Evolutionary conservation across 2,888 invertebrate genomes (phyloP), one percentile per base, ranked within the genome.

Genomic region (Salpingus planirostris): DNA sequence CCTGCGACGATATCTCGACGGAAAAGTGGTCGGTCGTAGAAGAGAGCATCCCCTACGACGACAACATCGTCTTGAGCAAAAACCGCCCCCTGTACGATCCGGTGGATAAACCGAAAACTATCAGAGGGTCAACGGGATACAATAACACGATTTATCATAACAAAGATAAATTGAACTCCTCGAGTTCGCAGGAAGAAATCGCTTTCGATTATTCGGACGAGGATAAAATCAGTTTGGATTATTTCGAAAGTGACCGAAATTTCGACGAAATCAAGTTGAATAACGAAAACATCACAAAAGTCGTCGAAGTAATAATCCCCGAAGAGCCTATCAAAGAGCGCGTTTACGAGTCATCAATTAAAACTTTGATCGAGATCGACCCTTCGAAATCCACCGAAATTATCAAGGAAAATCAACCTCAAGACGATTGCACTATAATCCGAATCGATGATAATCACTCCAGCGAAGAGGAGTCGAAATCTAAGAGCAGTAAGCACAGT

Each of bases 21-120:
- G 31, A 38, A 26, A 47, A 42, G 30, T 48, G 47, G 44, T 43
- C 41, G 5, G 40, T 38, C 21, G 36, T 22, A 8, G 49, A 50
- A 29, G 55, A 54, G 21, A 57, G 55, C 31, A 61, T 64, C 13
- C 44, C 62, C 3, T 64, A 64, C 44, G 63, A 62, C 42, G 64
- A 65, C 29, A 65, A 65, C 31, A 64, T 65, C 10, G 51, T 60
- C 3, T 46, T 64, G 29, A 54, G 50, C 29, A 55, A 48, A 33
- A 58, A 52, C 41, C 55, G 54, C 35, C 48, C 49, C 8, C 40
- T 59, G 11, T 61, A 61, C 40, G 34, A 29, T 5, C 27, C 28
- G 11, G 44, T 46, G 35, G 41, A 40, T 11, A 61, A 58, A 38
- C 62, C 60, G 2, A 47, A 50, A 21, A 64, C 62, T 3, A 58